phyloP scores from a whole-genome alignment of 2,888 invertebrate species.

The Drosophila quinaria region DNA sequence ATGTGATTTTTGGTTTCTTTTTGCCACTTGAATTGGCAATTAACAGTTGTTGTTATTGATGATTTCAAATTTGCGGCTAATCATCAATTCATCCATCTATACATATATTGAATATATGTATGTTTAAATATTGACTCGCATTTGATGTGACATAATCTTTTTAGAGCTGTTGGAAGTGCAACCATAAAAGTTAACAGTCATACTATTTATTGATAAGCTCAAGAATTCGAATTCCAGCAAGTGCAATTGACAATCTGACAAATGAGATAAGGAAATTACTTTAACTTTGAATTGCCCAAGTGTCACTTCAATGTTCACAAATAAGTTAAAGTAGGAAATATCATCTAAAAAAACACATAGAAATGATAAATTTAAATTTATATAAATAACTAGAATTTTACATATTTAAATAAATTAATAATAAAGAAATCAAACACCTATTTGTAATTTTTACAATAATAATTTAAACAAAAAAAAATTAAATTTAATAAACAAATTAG shows the following conservation, averaged over 20 bases:
- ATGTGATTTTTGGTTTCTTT: background rate
- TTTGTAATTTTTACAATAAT: no score
- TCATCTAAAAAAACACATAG: no score
- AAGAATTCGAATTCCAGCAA: slow-evolving; percentile 7
- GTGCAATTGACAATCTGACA: slow-evolving; percentile 7
- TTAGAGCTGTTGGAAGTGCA: slow-evolving; percentile 8
- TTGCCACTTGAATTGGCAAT: slow-evolving; percentile 42
- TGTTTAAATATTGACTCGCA: background rate
- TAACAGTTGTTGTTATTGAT: slow-evolving; percentile 38
- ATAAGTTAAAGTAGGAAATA: no score
- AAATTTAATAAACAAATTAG: no score
- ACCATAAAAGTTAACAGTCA: slow-evolving; percentile 6
- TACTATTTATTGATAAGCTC: slow-evolving; percentile 16
- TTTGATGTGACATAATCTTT: slow-evolving; percentile 48
- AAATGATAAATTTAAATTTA: no score
- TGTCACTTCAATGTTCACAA: background rate
- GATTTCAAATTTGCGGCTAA: slow-evolving; percentile 70
- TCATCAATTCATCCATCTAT: slow-evolving; percentile 37
- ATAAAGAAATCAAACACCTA: no score
- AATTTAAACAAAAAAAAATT: no score
- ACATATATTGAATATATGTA: slow-evolving; percentile 15
- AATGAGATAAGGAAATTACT: slow-evolving; percentile 9
- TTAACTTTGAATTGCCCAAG: background rate
- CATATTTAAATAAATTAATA: no score
- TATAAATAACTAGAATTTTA: no score